Percentiles rank a stretch among this genome's conserved stretches.
Evolutionary conservation across 2,113 vertebrate species (phyloP).

Genomic region (Hemibagrus wyckioides): DNA sequence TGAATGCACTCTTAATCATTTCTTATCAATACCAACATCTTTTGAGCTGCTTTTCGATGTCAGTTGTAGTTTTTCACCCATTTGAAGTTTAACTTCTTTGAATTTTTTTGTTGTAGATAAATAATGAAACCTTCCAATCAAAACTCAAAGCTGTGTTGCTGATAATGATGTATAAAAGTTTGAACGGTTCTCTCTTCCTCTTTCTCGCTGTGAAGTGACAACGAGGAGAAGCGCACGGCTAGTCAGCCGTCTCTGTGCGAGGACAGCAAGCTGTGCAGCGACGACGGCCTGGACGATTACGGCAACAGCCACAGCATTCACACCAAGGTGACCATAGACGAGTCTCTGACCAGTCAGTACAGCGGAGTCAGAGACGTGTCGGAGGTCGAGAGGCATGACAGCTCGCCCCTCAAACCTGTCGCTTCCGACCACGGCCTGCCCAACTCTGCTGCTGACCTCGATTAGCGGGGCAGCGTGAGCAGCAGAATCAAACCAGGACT

Average conservation of each 20-base stretch:
- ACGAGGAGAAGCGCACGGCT: constrained; percentile 85
- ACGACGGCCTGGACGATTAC: constrained; percentile 83
- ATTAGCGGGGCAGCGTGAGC: constrained; percentile 56
- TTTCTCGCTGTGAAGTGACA: constrained; percentile 73
- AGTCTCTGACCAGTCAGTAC: constrained; percentile 88
- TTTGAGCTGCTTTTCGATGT: not conserved
- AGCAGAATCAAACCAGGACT: constrained; percentile 32
- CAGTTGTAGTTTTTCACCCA: not conserved
- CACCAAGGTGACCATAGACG: constrained; percentile 86
- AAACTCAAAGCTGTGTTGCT: not conserved
- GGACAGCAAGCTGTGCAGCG: constrained; percentile 81
- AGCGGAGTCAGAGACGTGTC: constrained; percentile 79
- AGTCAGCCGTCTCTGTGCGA: constrained; percentile 86
- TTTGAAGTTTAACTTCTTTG: not conserved
- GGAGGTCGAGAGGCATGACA: constrained; percentile 66
- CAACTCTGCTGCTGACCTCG: constrained; percentile 68
- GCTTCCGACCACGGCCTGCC: constrained; percentile 64
- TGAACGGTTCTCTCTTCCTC: not conserved
- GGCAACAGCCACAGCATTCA: constrained; percentile 83
- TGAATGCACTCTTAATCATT: not conserved
- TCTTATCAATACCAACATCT: not conserved
- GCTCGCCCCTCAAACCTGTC: constrained; percentile 72
- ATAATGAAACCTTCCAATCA: not conserved
- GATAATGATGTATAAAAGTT: not conserved
- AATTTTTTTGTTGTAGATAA: not conserved